Conservation (phyloP, 2,113 vertebrate genomes). For the Protobothrops mucrosquamatus region DNA sequence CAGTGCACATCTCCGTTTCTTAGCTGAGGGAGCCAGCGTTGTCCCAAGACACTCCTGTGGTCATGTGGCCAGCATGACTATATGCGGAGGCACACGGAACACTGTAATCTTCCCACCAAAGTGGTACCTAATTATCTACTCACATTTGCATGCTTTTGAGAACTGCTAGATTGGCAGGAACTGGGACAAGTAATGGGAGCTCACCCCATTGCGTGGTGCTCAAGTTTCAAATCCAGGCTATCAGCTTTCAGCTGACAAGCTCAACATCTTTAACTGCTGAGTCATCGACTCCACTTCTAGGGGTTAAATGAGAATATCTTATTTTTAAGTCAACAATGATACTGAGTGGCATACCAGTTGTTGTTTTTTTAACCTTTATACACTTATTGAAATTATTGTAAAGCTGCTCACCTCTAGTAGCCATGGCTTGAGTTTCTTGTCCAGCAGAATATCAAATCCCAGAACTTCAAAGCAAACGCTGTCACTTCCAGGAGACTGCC, state of each 20-base stretch:
- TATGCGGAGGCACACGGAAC: neutral
- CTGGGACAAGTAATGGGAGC: neutral
- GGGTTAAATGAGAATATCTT: neutral
- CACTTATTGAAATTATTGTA: neutral
- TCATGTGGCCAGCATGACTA: neutral
- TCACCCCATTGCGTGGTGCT: neutral
- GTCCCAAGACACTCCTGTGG: neutral
- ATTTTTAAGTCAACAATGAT: neutral
- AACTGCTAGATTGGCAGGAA: neutral
- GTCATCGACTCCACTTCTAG: neutral
- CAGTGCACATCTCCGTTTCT: neutral
- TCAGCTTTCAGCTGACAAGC: neutral
- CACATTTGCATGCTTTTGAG: neutral
- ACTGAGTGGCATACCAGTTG: neutral
- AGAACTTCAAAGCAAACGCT: conserved; percentile 97
- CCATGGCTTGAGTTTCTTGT: conserved; percentile 98
- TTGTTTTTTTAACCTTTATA: neutral
- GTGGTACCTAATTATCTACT: neutral
- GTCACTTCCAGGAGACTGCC: conserved; percentile 93
- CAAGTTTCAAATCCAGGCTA: neutral
- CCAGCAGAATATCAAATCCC: conserved; percentile 96
- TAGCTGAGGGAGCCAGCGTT: neutral
- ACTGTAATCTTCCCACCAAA: neutral
- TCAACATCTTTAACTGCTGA: neutral
- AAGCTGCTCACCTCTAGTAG: conserved; percentile 86